A percentile compares a stretch with the other conserved stretches of the same genome.
Conservation (phyloP, 2,113 vertebrate species). For the Typhlomys cinereus region DNA sequence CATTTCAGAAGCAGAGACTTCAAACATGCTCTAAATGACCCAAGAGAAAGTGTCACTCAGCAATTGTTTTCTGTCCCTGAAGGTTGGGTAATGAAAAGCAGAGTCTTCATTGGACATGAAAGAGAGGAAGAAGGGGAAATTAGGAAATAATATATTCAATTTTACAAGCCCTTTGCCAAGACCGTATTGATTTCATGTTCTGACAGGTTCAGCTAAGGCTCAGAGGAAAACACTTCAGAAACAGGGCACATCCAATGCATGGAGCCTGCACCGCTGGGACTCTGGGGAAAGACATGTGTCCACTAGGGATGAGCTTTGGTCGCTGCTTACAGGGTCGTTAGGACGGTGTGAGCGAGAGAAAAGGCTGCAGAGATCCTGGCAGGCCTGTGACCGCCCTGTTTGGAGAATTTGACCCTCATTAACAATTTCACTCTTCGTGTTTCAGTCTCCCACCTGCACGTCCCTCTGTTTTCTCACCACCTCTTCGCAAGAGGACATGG, state of each 20-base stretch:
- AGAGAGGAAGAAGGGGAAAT: conserved; percentile 55
- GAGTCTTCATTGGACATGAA: conserved; percentile 44
- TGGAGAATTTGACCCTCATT: neutral
- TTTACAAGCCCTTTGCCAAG: conserved; percentile 57
- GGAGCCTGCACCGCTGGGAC: neutral
- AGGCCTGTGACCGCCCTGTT: fast-evolving
- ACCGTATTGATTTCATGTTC: conserved; percentile 56
- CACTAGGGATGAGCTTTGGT: neutral
- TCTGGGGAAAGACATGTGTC: neutral
- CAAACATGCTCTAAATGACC: neutral
- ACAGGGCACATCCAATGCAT: neutral
- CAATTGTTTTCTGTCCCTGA: conserved; percentile 42
- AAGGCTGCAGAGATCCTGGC: neutral
- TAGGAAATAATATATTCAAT: conserved; percentile 69
- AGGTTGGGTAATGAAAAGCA: conserved; percentile 57
- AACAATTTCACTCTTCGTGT: neutral
- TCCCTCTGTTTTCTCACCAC: neutral
- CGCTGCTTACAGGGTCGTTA: neutral
- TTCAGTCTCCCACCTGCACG: neutral
- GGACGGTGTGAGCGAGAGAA: neutral
- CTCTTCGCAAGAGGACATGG: no score
- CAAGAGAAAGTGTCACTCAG: neutral
- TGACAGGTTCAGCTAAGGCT: conserved; percentile 44
- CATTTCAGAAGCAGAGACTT: conserved; percentile 43
- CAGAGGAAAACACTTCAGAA: conserved; percentile 17